Evolutionary conservation across 2,888 invertebrate species (phyloP), one percentile per base, ranked within the genome.

Genomic region (Poecilus cupreus): DNA sequence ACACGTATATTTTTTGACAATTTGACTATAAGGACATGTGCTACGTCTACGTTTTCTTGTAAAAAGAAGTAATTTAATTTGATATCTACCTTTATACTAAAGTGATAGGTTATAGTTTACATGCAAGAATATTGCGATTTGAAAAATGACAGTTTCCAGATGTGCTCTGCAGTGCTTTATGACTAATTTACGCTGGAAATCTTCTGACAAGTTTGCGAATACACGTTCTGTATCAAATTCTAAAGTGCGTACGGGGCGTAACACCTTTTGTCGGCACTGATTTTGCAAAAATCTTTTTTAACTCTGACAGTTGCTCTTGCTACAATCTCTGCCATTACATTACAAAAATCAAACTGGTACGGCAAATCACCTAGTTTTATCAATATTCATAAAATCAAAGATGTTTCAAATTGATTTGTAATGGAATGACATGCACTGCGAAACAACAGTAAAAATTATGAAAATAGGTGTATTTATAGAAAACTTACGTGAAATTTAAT

Each of bases 401-500:
- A 75, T 70, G 80, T 68, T 78, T 24, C 24, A 82, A 82, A 82
- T 82, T 82, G 82, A 82, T 82, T 82, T 60, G 74, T 68, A 78
- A 72, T 68, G 49, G 43, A 70, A 70, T 75, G 64, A 77, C 77
- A 77, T 77, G 77, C 77, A 76, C 24, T 26, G 32, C 49, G 32
- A 72, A 37, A n/a, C 72, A 46, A 70, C 22, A 54, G 24, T 13
- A 49, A 72, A 79, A 70, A 60, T 16, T 64, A 54, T 72, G 26
- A 32, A 49, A 74, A 46, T 60, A 80, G 8, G n/a, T 8, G 26
- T n/a, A 43, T n/a, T 37, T 60, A 39, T 39, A 20, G 22, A 24
- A 80, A 86, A 89, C 89, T 89, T 87, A 89, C 89, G 88, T 88
- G 88, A 87, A 88, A 88, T 88, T 89, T 88, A 87, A 85, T 85